Evolutionary conservation across 2,888 invertebrate genomes (phyloP).

Genomic region (Cerceris ruficornis): DNA sequence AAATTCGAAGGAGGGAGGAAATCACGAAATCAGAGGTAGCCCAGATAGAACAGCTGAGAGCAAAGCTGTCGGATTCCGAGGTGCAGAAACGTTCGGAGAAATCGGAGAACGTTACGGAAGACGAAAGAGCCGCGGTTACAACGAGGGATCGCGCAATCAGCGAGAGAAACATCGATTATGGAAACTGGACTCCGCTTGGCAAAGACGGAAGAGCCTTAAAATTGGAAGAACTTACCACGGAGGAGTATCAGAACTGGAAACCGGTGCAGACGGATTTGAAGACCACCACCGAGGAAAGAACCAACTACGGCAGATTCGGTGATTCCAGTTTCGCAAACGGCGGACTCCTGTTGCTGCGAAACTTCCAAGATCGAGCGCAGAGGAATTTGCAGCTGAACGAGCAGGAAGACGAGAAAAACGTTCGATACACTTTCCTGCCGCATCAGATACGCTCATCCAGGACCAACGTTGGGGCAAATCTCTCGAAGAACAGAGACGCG

Average conservation of each 20-base stretch:
- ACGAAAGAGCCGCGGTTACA: constrained; percentile 7
- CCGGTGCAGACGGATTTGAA: constrained; percentile 84
- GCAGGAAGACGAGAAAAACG: constrained; percentile 18
- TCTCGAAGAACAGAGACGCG: constrained; percentile 81
- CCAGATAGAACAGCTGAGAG: constrained; percentile 66
- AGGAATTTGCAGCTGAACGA: constrained; percentile 53
- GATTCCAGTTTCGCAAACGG: constrained; percentile 22
- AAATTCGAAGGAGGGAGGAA: constrained; percentile 52
- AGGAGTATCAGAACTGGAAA: constrained; percentile 79
- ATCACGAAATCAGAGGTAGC: constrained; percentile 58
- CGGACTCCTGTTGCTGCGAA: constrained; percentile 57
- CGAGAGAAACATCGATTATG: constrained; percentile 66
- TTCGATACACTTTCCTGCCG: constrained; percentile 67
- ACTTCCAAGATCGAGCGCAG: constrained; percentile 61
- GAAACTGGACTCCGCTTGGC: constrained; percentile 74
- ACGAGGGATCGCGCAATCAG: constrained; percentile 12
- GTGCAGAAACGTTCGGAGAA: constrained; percentile 35
- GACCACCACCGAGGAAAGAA: constrained; percentile 77
- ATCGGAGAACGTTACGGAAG: not conserved
- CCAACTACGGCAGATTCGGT: constrained; percentile 51
- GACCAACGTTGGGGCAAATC: constrained; percentile 77
- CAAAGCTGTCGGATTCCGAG: constrained; percentile 50
- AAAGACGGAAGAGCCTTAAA: constrained; percentile 64
- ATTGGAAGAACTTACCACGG: constrained; percentile 52
- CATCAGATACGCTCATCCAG: constrained; percentile 71